A percentile compares a stretch with the other conserved stretches of the same genome.
Conservation (phyloP, 2,888 invertebrate genomes). For the Crocallis elinguaria region DNA sequence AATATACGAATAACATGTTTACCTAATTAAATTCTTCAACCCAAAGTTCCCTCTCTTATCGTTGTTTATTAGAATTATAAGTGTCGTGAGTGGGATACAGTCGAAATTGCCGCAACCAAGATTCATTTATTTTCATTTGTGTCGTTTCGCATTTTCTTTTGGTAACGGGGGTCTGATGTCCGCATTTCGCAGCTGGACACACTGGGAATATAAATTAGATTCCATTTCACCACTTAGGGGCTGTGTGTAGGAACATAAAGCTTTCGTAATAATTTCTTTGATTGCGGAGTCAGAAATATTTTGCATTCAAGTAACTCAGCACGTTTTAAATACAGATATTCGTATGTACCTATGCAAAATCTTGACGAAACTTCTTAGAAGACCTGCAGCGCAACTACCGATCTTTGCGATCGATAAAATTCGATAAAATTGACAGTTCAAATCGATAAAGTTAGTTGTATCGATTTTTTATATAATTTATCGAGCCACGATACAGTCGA, state of each 20-base stretch:
- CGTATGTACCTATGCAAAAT: too few relatives aligned
- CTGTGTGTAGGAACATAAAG: slow-evolving; percentile 33
- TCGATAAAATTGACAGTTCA: too few relatives aligned
- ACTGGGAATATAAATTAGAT: slow-evolving; percentile 54
- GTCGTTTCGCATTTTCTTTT: slow-evolving; percentile 49
- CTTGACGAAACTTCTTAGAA: too few relatives aligned
- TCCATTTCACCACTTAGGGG: slow-evolving; percentile 44
- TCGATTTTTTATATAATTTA: too few relatives aligned
- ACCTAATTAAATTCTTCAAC: neutral
- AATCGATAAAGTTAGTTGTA: too few relatives aligned
- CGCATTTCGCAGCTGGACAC: slow-evolving; percentile 43
- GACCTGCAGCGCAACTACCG: too few relatives aligned
- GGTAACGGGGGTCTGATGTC: slow-evolving; percentile 35
- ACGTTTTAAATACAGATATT: too few relatives aligned
- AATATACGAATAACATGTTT: neutral
- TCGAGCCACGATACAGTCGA: too few relatives aligned
- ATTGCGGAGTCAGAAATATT: neutral
- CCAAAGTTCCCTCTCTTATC: slow-evolving; percentile 1
- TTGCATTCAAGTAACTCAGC: neutral
- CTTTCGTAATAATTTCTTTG: slow-evolving; percentile 22
- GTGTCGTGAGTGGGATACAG: slow-evolving; percentile 35
- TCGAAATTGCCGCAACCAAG: slow-evolving; percentile 41
- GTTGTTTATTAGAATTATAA: slow-evolving; percentile 18
- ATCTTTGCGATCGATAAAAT: too few relatives aligned
- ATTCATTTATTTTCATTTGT: slow-evolving; percentile 62